Percentiles rank a stretch among this genome's conserved stretches.
Conservation (phyloP, 1,140 invertebrate genomes). For the Drosophila asahinai region DNA sequence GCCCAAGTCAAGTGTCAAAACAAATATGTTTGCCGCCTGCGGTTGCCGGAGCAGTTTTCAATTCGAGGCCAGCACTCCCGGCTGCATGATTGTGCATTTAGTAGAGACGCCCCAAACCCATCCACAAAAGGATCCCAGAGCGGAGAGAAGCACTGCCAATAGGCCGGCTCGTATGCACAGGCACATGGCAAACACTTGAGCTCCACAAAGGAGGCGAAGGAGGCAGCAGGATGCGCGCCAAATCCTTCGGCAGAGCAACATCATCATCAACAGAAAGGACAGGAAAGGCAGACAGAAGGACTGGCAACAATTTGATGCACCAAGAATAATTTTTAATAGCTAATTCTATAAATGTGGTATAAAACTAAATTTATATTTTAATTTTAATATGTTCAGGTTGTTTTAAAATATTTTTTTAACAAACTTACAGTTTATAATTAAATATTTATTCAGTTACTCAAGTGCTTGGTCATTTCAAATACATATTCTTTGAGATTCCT, state of each 20-base stretch:
- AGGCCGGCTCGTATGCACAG: constrained; percentile 66
- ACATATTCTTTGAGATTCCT: background rate
- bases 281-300: constrained; percentile 15
- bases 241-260: constrained; percentile 57
- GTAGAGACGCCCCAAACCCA: constrained; percentile 43
- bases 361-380: too few relatives aligned
- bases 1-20: constrained; percentile 64
- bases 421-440: background rate
- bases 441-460: background rate
- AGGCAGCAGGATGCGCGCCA: constrained; percentile 26
- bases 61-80: constrained; percentile 29
- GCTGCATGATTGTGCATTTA: constrained; percentile 77
- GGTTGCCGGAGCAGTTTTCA: constrained; percentile 55
- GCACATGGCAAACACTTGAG: constrained; percentile 76
- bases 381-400: too few relatives aligned
- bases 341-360: too few relatives aligned
- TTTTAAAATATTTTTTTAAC: background rate
- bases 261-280: constrained; percentile 40
- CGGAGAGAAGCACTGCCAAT: constrained; percentile 23
- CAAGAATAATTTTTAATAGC: background rate
- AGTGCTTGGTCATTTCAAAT: too few relatives aligned
- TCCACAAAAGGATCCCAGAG: constrained; percentile 12
- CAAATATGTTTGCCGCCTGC: constrained; percentile 63
- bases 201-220: constrained; percentile 3
- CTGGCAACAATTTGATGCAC: constrained; percentile 55